Base-by-base conservation (phyloP, 1,140 invertebrate species). In the Idris sp. region DNA sequence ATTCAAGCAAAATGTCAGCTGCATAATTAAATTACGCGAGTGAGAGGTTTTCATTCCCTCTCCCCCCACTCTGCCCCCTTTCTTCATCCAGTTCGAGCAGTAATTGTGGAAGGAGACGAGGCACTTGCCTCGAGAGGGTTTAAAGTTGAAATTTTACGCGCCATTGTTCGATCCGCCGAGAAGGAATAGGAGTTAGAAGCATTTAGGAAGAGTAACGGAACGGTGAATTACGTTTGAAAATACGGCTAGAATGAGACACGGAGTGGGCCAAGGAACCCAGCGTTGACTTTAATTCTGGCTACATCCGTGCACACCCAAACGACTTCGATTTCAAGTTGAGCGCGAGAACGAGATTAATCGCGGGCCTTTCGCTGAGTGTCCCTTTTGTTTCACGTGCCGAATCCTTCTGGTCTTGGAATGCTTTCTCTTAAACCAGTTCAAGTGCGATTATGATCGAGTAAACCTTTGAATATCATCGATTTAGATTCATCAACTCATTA, bases 111-210 rank as follows among this genome's bases (percentile, higher is more conserved):
- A 64, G 53, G 56, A 61, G n/a, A n/a, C 49, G 48, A 61, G 64
- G 49, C 43, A 54, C 49, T 73, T 64, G 56, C 41, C 28, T 73
- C 31, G 61, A 51, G 76, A 73, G 72, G 78, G 79, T 81, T 83
- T 80, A 83, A 85, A 85, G 84, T 85, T 84, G 83, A 85, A 86
- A 85, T 86, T 86, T 86, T 84, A 85, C 82, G 83, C 82, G 81
- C 83, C 83, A 86, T 86, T 86, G 84, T 86, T 86, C 83, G 82
- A 84, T 84, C 75, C 65, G 49, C n/a, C n/a, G n/a, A n/a, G n/a
- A n/a, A n/a, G 81, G 79, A 85, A 83, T 83, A 84, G 82, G 80
- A 83, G 83, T 84, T 83, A 79, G 82, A 78, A 80, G 81, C 83
- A 85, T 84, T 85, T 86, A 83, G 84, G 78, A 82, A 82, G 76